Conservation (phyloP, 2,113 vertebrate species). For the Hydropotes inermis region DNA sequence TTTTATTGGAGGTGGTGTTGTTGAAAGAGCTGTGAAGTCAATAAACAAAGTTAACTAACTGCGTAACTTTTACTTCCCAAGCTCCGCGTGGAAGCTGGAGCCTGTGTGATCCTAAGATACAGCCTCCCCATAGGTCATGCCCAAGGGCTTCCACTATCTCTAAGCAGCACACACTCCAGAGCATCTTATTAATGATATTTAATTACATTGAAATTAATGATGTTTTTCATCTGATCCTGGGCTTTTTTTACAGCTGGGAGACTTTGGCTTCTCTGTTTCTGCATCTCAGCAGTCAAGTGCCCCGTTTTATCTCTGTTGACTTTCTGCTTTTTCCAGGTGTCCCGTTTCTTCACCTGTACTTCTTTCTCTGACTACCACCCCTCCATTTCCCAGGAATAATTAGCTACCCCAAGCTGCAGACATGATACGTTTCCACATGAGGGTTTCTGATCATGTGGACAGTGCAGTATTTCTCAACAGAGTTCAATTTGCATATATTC, state of each 20-base stretch:
- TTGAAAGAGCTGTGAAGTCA: slow-evolving; percentile 40
- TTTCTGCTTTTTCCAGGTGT: slow-evolving; percentile 36
- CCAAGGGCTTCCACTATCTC: slow-evolving; percentile 78
- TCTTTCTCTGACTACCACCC: background rate
- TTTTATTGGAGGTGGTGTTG: background rate
- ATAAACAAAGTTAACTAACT: slow-evolving; percentile 70
- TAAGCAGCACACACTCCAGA: slow-evolving; percentile 69
- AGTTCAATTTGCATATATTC: slow-evolving; percentile 46
- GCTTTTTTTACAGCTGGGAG: slow-evolving; percentile 71
- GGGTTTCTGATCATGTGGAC: background rate
- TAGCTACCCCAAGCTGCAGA: slow-evolving; percentile 26
- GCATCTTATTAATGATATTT: slow-evolving; percentile 82
- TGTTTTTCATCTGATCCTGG: slow-evolving; percentile 74
- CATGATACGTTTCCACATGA: background rate
- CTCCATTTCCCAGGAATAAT: slow-evolving; percentile 14
- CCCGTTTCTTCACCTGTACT: background rate
- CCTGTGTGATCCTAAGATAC: slow-evolving; percentile 62
- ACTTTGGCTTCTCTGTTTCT: slow-evolving; percentile 62
- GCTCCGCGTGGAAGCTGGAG: background rate
- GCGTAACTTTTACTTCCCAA: slow-evolving; percentile 48
- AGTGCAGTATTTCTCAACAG: background rate
- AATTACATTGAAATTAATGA: slow-evolving; percentile 82
- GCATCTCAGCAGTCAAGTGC: slow-evolving; percentile 50
- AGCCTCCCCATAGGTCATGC: slow-evolving; percentile 69
- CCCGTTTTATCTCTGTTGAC: slow-evolving; percentile 57